These are phyloP conservation scores for Liopterus haemorrhoidalis DNA, from an alignment of 2,888 invertebrate species.

Conservation along the genomic window DNA sequence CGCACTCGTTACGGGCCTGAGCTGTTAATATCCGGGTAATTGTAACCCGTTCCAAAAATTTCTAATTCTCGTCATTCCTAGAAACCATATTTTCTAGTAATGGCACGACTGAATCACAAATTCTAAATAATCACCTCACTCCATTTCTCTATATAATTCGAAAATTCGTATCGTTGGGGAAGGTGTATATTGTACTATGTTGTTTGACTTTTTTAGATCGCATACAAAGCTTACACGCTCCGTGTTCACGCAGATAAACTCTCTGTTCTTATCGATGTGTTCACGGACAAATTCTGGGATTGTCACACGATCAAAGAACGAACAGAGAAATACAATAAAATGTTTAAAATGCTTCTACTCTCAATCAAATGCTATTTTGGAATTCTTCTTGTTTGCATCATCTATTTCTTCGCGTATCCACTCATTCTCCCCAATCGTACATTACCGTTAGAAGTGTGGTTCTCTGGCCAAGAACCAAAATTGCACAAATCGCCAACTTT, in stretches of 20 bases:
- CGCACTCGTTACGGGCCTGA: too few species aligned
- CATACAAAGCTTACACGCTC: conserved; percentile 4
- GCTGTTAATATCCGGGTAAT: too few species aligned
- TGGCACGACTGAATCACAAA: too few species aligned
- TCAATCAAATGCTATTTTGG: conserved; percentile 1
- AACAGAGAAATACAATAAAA: conserved; percentile 7
- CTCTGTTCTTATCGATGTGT: conserved; percentile 7
- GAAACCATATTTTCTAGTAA: too few species aligned
- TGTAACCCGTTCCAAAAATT: too few species aligned
- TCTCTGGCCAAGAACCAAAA: conserved; percentile 12
- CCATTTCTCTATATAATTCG: too few species aligned
- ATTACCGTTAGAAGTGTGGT: conserved; percentile 10
- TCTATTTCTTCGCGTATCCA: conserved; percentile 1
- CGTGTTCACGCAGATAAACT: conserved; percentile 8
- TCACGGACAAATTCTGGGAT: conserved; percentile 15
- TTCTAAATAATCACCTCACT: too few species aligned
- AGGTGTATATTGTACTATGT: too few species aligned
- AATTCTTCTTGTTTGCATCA: conserved; percentile 8
- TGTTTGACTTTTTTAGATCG: conserved; percentile 15
- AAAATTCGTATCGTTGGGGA: too few species aligned
- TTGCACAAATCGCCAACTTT: conserved; percentile 16
- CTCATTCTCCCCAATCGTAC: conserved; percentile 1
- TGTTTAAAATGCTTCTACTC: not conserved
- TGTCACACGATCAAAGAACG: conserved; percentile 1
- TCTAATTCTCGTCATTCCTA: too few species aligned